Evolutionary conservation across 1,140 invertebrate genomes (phyloP), one percentile per base, ranked within the genome.

Genomic region (Vollenhovia emeryi): DNA sequence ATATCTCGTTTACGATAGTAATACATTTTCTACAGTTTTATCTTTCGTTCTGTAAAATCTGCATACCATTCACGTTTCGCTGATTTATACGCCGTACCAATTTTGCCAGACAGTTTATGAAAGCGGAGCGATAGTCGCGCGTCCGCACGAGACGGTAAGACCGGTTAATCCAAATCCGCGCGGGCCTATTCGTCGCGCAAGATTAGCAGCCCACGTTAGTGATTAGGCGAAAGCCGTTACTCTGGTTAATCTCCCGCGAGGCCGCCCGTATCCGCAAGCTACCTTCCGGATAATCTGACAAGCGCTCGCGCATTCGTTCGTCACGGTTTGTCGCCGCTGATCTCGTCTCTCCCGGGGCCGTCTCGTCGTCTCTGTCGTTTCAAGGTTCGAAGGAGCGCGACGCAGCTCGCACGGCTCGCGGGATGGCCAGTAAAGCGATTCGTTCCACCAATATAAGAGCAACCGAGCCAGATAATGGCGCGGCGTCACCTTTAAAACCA

Each of bases 241-340:
- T 68, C 36, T 40, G 57, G 60, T 76, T 87, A 82, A 43, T 50
- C 48, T 84, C 21, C n/a, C 57, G 52, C 50, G 60, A 69, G 52
- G 45, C 48, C 36, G 74, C 64, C 75, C 30, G 48, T 73, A 85
- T 73, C 74, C 84, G 73, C 84, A 21, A 87, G 73, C 83, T 64
- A 57, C 83, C 87, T 88, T 89, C 84, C 87, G 84, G 87, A 86
- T 89, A 88, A 80, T 73, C 71, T 78, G 75, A 85, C 84, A 43
- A 75, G 57, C 87, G 50, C 50, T 74, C 82, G 82, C 69, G 69
- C 73, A 84, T 76, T 84, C 82, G 73, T 84, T 84, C 82, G 82
- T 84, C 82, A 84, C 57, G 82, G 40, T 84, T 84, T 87, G 85
- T 84, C 78, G 59, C 76, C 76, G 74, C 50, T 57, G 55, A 33